Percentiles rank a stretch among this genome's conserved stretches.
These are phyloP conservation scores for Cephalophus harveyi DNA, from an alignment of 2,113 vertebrate genomes.

Conservation along the genomic window DNA sequence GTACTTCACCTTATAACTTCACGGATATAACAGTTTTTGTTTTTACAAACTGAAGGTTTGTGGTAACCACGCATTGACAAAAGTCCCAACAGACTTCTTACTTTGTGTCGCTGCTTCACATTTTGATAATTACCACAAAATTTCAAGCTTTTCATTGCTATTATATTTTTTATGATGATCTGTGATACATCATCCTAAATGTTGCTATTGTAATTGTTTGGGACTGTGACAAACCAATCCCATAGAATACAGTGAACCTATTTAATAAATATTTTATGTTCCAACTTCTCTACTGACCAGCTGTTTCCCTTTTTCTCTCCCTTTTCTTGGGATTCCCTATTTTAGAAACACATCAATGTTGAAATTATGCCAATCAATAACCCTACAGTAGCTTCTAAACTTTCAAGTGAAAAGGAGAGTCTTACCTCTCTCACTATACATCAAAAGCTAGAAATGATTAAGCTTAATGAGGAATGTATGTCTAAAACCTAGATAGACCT, in stretches of 20 bases:
- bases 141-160: background rate
- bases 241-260: background rate
- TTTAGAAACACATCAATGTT: background rate
- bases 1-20: background rate
- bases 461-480: background rate
- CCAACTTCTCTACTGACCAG: background rate
- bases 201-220: background rate
- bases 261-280: background rate
- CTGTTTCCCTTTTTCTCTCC: background rate
- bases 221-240: background rate
- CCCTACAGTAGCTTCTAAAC: background rate
- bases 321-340: background rate
- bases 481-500: background rate
- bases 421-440: background rate
- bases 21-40: background rate
- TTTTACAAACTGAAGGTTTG: too few relatives aligned
- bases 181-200: background rate
- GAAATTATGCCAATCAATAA: background rate
- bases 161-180: background rate
- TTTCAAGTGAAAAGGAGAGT: background rate
- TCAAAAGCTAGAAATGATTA: background rate
- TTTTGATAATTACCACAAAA: background rate
- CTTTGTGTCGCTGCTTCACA: background rate
- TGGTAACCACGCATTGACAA: background rate
- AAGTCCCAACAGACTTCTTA: background rate